phyloP scores from a whole-genome alignment of 2,797 vertebrate species.

The Artibeus jamaicensis region DNA sequence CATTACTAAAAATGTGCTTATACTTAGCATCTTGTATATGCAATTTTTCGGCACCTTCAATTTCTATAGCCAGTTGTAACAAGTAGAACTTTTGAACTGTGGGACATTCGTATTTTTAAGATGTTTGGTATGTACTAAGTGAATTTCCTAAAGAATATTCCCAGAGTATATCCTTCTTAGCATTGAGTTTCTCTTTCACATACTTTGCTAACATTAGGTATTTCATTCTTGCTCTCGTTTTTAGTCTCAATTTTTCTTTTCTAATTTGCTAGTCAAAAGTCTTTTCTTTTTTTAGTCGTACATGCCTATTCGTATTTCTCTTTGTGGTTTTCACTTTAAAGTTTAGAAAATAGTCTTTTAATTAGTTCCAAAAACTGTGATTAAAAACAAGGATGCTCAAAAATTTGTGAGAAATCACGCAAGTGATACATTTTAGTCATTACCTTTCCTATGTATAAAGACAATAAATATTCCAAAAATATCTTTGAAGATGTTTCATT shows the following conservation, averaged over 20 bases:
- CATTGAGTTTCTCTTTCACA: neutral
- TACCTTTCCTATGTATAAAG: neutral
- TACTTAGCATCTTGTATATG: neutral
- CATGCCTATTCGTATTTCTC: neutral
- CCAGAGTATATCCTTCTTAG: neutral
- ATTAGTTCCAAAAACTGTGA: neutral
- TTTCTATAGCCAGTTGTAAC: neutral
- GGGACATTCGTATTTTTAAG: conserved; percentile 15
- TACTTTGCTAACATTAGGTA: neutral
- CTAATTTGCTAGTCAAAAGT: neutral
- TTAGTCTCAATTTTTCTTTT: conserved; percentile 8
- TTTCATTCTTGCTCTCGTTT: neutral
- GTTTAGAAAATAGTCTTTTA: neutral
- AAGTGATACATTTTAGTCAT: neutral
- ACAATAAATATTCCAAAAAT: neutral
- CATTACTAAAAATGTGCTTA: neutral
- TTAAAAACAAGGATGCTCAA: neutral
- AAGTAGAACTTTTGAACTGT: neutral
- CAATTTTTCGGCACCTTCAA: neutral
- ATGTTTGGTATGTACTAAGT: neutral
- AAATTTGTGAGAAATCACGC: neutral
- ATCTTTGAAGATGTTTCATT: neutral
- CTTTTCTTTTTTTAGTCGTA: neutral
- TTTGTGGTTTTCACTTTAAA: neutral
- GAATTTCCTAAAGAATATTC: neutral